Evolutionary conservation across 2,113 vertebrate genomes (phyloP).

Genomic region (Chaetops frenatus): DNA sequence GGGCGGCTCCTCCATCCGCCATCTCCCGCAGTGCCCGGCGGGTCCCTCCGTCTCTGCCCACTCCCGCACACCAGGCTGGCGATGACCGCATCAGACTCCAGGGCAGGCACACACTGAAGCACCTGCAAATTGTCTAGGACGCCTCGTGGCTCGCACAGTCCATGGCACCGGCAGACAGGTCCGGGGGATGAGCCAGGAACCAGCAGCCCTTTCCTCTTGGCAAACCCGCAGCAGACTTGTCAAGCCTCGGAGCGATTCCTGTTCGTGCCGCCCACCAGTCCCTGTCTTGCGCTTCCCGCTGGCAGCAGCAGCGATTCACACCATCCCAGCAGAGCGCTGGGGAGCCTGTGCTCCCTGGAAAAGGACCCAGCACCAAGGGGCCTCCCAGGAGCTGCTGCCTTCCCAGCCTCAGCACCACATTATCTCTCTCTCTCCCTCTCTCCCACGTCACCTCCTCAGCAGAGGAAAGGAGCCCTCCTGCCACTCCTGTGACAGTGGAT

Average conservation of each 20-base stretch:
- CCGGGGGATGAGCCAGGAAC: background rate
- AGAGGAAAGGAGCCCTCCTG: background rate
- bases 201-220: background rate
- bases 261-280: background rate
- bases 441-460: background rate
- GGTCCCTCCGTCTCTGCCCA: background rate
- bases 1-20: background rate
- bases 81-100: background rate
- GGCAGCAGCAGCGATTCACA: background rate
- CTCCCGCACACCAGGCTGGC: background rate
- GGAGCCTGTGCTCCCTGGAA: background rate
- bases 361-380: background rate
- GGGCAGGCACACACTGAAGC: background rate
- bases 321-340: background rate
- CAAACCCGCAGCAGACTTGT: background rate
- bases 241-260: background rate
- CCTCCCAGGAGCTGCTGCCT: background rate
- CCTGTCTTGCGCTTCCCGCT: background rate
- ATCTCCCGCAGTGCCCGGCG: background rate
- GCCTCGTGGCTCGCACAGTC: background rate
- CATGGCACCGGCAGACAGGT: background rate
- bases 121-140: background rate
- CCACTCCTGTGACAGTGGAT: fast-evolving
- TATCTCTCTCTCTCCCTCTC: background rate
- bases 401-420: background rate